Evolutionary conservation across 2,113 vertebrate genomes (phyloP).

Genomic region (Chaetorhynchus papuensis): DNA sequence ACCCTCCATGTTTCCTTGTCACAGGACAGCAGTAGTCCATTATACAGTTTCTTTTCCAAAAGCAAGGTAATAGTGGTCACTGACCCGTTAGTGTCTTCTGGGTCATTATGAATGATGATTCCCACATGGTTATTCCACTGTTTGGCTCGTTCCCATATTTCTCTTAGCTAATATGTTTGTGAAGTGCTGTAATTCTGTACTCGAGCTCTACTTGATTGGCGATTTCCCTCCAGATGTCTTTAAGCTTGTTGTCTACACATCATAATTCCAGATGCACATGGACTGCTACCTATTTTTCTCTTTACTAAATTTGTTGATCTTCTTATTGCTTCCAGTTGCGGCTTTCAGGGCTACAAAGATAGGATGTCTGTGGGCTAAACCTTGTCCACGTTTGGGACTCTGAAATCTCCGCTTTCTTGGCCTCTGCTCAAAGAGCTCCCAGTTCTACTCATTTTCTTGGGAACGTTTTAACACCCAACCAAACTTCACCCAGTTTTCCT

Average conservation of each 20-base stretch:
- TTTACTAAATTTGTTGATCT: not conserved
- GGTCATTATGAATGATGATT: not conserved
- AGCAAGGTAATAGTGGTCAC: not conserved
- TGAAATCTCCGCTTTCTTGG: not conserved
- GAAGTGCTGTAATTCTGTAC: not conserved
- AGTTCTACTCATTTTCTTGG: not conserved
- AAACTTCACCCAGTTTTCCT: not conserved
- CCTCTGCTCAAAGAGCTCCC: not conserved
- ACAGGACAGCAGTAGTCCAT: not conserved
- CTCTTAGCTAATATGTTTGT: not conserved
- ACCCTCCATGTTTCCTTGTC: not conserved
- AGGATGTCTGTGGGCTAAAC: not conserved
- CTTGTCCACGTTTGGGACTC: not conserved
- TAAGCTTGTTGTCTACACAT: not conserved
- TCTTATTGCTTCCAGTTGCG: not conserved
- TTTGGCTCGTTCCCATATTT: not conserved
- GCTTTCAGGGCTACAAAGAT: not conserved
- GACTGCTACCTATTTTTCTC: not conserved
- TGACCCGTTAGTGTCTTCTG: not conserved
- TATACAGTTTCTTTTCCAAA: not conserved
- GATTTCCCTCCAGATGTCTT: not conserved
- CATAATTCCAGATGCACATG: not conserved
- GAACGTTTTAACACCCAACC: not conserved
- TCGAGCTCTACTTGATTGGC: not conserved
- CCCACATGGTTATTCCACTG: not conserved